phyloP scores from a whole-genome alignment of 2,888 invertebrate species.

The Electrophaes corylata region DNA sequence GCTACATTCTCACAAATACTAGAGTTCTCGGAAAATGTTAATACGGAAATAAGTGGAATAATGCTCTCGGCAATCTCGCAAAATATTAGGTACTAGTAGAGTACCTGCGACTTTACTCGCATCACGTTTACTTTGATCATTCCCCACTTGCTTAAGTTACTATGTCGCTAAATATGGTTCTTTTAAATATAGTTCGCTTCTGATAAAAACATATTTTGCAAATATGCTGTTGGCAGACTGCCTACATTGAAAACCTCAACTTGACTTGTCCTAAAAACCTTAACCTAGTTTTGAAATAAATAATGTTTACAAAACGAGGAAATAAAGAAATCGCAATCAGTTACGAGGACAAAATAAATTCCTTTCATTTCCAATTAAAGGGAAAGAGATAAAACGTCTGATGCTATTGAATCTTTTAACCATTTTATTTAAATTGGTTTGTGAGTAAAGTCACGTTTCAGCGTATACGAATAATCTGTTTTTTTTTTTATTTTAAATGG shows the following conservation, averaged over 20 bases:
- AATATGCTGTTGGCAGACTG: conserved; percentile 3
- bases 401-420: conserved; percentile 3
- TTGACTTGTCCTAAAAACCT: conserved; percentile 7
- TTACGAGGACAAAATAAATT: background rate
- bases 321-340: conserved; percentile 13
- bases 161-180: no score
- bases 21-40: no score
- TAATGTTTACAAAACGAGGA: conserved; percentile 1
- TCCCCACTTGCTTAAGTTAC: no score
- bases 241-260: conserved; percentile 10
- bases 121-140: no score
- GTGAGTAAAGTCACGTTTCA: background rate
- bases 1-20: no score
- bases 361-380: conserved; percentile 27
- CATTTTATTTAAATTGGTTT: conserved; percentile 1
- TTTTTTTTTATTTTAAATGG: no score
- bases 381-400: conserved; percentile 9
- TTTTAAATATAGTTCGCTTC: background rate
- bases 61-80: no score
- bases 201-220: background rate
- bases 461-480: background rate
- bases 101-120: no score
- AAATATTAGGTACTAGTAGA: no score
- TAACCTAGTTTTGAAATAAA: conserved; percentile 4
- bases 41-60: no score